These are phyloP conservation scores for Sinodicranocentrus sp. DNA, from an alignment of 2,888 invertebrate genomes.

Conservation along the genomic window DNA sequence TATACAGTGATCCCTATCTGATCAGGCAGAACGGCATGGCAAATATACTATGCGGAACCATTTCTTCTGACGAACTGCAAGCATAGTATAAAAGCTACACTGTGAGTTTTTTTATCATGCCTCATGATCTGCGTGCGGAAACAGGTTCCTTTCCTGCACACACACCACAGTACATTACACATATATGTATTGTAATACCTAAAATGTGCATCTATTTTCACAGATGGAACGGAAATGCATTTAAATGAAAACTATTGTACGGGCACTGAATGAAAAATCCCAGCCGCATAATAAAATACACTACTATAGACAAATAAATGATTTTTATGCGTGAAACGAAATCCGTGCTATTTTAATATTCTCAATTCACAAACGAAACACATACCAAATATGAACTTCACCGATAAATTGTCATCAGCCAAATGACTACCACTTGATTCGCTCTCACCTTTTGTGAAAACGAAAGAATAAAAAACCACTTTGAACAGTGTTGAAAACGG, in stretches of 20 bases:
- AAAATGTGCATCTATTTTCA: conserved; percentile 21
- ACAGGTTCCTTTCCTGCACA: conserved; percentile 40
- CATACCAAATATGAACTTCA: no score
- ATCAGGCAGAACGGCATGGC: neutral
- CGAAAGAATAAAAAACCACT: no score
- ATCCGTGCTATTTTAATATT: no score
- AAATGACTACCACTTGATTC: no score
- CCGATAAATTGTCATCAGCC: no score
- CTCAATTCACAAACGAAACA: no score
- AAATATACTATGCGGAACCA: neutral
- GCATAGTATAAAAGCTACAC: neutral
- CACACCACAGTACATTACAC: neutral
- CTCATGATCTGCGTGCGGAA: conserved; percentile 20
- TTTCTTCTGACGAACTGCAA: neutral
- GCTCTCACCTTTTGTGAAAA: no score
- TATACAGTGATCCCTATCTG: conserved; percentile 11
- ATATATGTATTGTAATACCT: neutral
- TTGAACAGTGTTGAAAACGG: no score
- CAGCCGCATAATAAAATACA: no score
- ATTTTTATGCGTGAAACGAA: no score
- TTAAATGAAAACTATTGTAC: conserved; percentile 12
- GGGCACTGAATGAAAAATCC: no score
- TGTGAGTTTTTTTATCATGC: neutral
- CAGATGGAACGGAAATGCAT: conserved; percentile 52
- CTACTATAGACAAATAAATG: no score